These are phyloP conservation scores for Pseudachorutes palmiensis DNA, from an alignment of 1,140 invertebrate genomes.

Conservation along the genomic window DNA sequence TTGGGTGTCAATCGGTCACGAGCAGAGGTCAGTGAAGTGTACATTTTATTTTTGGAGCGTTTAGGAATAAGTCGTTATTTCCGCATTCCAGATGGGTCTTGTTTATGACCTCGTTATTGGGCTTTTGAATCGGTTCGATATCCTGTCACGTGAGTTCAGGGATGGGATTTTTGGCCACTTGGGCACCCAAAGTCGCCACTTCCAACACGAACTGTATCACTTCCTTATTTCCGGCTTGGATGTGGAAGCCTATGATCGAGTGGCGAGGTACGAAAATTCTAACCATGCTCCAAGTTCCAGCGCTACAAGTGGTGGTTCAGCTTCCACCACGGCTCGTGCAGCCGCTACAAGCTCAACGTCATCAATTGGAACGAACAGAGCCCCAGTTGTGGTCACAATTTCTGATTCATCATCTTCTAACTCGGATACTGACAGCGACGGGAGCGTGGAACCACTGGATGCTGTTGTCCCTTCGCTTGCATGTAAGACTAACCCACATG, in stretches of 20 bases:
- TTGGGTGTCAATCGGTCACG: too few relatives aligned
- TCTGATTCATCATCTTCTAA: too few relatives aligned
- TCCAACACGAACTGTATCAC: conserved; percentile 19
- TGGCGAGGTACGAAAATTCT: neutral
- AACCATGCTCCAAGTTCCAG: neutral
- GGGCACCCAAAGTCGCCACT: neutral
- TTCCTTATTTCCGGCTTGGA: conserved; percentile 16
- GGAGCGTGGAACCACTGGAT: too few relatives aligned
- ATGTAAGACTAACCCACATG: too few relatives aligned
- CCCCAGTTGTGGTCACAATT: too few relatives aligned
- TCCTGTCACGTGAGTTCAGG: conserved; percentile 17
- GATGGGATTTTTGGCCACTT: neutral
- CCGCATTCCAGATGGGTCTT: neutral
- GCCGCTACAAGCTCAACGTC: neutral
- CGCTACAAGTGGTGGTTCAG: neutral
- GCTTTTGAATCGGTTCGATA: conserved; percentile 4
- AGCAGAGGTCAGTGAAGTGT: too few relatives aligned
- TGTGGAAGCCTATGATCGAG: conserved; percentile 11
- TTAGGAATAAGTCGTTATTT: too few relatives aligned
- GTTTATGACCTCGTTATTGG: conserved; percentile 9
- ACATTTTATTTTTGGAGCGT: too few relatives aligned
- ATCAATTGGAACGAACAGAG: too few relatives aligned
- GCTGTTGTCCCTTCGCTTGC: too few relatives aligned
- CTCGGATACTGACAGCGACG: too few relatives aligned
- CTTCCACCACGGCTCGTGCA: neutral